phyloP scores from a whole-genome alignment of 2,888 invertebrate genomes.

The Pandemis heparana region DNA sequence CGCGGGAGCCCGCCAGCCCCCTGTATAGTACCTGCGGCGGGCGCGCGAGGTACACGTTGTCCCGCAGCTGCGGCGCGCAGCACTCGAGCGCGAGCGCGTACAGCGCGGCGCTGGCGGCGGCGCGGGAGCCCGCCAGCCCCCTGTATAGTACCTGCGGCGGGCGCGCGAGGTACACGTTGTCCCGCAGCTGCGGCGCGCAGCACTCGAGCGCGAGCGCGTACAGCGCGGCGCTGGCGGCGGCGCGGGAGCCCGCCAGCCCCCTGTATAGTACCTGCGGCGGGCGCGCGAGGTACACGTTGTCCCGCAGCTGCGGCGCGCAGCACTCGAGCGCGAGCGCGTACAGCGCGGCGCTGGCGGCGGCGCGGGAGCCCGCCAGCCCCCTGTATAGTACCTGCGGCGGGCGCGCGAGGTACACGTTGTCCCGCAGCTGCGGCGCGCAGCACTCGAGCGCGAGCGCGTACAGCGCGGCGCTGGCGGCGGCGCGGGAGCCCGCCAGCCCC shows the following conservation, averaged over 20 bases:
- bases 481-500: too few relatives aligned
- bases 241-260: too few relatives aligned
- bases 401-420: conserved; percentile 65
- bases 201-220: conserved; percentile 50
- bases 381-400: conserved; percentile 56
- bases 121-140: not conserved
- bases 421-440: conserved; percentile 60
- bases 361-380: too few relatives aligned
- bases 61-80: conserved; percentile 60
- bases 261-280: too few relatives aligned
- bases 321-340: too few relatives aligned
- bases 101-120: conserved; percentile 52
- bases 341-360: too few relatives aligned
- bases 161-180: conserved; percentile 65
- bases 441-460: conserved; percentile 50
- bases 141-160: conserved; percentile 29
- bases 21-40: conserved; percentile 49
- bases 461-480: conserved; percentile 52
- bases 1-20: too few relatives aligned
- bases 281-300: too few relatives aligned
- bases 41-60: conserved; percentile 65
- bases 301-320: too few relatives aligned
- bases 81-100: conserved; percentile 50
- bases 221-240: conserved; percentile 53
- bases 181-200: conserved; percentile 60